phyloP scores from a whole-genome alignment of 1,140 invertebrate species.

The Battus philenor region DNA sequence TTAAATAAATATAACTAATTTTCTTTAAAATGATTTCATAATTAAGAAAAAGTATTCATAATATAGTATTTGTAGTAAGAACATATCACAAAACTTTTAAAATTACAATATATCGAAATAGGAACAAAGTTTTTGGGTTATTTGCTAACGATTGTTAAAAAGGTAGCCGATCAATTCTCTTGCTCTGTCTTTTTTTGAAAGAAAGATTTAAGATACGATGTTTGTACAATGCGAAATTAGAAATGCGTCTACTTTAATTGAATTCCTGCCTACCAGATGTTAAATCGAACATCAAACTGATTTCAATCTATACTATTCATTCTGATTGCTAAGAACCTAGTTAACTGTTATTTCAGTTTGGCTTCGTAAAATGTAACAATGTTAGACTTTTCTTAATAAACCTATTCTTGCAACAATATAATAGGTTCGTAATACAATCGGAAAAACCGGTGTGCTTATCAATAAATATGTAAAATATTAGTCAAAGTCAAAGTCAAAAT shows the following conservation, averaged over 20 bases:
- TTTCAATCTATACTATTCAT: constrained; percentile 52
- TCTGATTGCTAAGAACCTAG: constrained; percentile 45
- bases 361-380: constrained; percentile 32
- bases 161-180: constrained; percentile 54
- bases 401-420: too few relatives aligned
- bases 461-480: too few relatives aligned
- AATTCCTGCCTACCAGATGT: constrained; percentile 45
- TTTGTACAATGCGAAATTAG: constrained; percentile 64
- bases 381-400: constrained; percentile 37
- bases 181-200: constrained; percentile 58
- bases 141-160: constrained; percentile 52
- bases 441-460: too few relatives aligned
- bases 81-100: not conserved
- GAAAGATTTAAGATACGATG: constrained; percentile 54
- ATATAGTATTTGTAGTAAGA: not conserved
- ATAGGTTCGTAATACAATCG: too few relatives aligned
- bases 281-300: constrained; percentile 30
- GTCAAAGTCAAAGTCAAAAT: too few relatives aligned
- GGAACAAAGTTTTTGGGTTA: not conserved
- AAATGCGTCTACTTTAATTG: constrained; percentile 62
- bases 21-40: too few relatives aligned
- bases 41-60: too few relatives aligned
- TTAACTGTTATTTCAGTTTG: constrained; percentile 43
- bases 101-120: not conserved
- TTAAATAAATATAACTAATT: too few relatives aligned